phyloP scores from a whole-genome alignment of 2,113 vertebrate genomes.

The Sander vitreus region DNA sequence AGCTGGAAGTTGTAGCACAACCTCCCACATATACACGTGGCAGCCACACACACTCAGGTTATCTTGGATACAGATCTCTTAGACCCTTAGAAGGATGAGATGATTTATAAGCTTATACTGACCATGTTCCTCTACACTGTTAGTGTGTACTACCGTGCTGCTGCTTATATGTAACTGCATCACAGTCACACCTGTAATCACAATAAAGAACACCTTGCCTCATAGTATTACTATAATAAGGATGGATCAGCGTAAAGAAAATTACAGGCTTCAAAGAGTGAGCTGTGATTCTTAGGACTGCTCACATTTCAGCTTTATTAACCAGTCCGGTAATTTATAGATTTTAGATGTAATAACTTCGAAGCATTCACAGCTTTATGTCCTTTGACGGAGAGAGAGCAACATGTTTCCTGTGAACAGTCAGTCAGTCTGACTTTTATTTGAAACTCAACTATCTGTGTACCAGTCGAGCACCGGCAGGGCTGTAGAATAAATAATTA shows the following conservation, averaged over 20 bases:
- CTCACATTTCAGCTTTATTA: not conserved
- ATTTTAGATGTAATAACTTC: constrained; percentile 15
- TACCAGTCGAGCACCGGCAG: not conserved
- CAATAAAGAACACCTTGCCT: not conserved
- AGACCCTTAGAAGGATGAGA: not conserved
- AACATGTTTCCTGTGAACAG: constrained; percentile 23
- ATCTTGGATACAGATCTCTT: not conserved
- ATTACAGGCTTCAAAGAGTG: constrained; percentile 15
- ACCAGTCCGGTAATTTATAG: not conserved
- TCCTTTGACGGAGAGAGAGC: not conserved
- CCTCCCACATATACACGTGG: not conserved
- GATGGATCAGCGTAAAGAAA: not conserved
- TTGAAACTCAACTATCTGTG: not conserved
- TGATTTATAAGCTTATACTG: not conserved
- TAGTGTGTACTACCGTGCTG: not conserved
- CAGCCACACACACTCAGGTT: not conserved
- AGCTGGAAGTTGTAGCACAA: not conserved
- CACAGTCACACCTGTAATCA: constrained; percentile 17
- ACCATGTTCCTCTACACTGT: not conserved
- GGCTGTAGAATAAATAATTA: not conserved
- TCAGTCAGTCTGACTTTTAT: not conserved
- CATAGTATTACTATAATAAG: constrained; percentile 9
- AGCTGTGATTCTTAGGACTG: not conserved
- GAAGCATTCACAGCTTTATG: constrained; percentile 7
- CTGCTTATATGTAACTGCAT: not conserved